A percentile compares a stretch with the other conserved stretches of the same genome.
Evolutionary conservation across 2,113 vertebrate species (phyloP).

Genomic region (Piliocolobus tephrosceles): DNA sequence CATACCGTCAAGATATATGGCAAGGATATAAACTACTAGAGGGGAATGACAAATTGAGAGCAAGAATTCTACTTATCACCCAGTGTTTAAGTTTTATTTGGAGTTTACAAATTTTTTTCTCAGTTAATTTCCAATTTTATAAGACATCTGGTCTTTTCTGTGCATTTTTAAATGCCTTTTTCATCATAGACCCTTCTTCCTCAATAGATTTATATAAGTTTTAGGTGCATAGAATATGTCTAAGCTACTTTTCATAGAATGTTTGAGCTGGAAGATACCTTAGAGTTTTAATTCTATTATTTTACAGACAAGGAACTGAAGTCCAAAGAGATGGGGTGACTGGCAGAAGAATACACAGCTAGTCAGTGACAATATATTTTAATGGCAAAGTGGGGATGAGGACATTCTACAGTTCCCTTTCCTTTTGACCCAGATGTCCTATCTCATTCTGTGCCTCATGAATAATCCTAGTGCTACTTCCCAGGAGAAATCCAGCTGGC

Average conservation of each 20-base stretch:
- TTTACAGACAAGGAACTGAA: not conserved
- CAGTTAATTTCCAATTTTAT: conserved; percentile 19
- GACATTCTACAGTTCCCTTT: not conserved
- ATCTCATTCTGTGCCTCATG: not conserved
- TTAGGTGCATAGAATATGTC: not conserved
- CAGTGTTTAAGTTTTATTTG: not conserved
- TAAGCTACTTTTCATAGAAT: not conserved
- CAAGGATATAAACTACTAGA: not conserved
- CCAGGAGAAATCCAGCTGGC: conserved; percentile 7
- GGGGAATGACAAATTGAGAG: not conserved
- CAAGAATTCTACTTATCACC: not conserved
- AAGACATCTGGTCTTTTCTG: not conserved
- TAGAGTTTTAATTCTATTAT: not conserved
- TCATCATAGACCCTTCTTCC: not conserved
- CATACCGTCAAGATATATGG: not conserved
- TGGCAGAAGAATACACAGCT: not conserved
- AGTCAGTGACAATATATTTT: not conserved
- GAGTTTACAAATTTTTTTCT: not conserved
- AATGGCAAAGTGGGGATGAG: not conserved
- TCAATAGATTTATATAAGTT: not conserved
- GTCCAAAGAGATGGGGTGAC: not conserved
- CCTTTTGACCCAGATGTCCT: not conserved
- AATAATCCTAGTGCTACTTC: not conserved
- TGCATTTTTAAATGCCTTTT: not conserved
- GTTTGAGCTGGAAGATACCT: not conserved